phyloP scores from a whole-genome alignment of 2,888 invertebrate genomes.

The Ormyrus labotus region DNA sequence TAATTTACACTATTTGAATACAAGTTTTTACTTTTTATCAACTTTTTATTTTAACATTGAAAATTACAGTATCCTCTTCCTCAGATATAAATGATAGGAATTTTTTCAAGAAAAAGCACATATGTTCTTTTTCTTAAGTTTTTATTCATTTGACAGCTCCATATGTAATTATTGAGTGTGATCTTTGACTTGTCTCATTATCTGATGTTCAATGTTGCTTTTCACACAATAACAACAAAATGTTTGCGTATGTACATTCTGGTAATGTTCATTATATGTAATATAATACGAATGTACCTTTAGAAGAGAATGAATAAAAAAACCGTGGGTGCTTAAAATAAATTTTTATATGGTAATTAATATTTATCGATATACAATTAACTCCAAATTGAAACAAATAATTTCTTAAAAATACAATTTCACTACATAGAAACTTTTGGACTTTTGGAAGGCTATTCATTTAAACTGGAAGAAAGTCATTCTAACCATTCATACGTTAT shows the following conservation, averaged over 20 bases:
- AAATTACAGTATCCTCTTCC: too few relatives aligned
- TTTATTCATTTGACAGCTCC: conserved; percentile 38
- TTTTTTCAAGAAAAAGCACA: conserved; percentile 8
- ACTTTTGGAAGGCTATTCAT: too few relatives aligned
- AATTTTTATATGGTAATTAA: background rate
- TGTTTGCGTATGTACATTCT: conserved; percentile 43
- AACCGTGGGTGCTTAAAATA: conserved; percentile 36
- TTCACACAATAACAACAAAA: conserved; percentile 17
- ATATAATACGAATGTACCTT: conserved; percentile 36
- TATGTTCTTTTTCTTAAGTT: conserved; percentile 7
- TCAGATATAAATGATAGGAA: background rate
- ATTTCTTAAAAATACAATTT: too few relatives aligned
- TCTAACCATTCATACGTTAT: too few relatives aligned
- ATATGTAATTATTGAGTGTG: conserved; percentile 32
- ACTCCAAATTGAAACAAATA: too few relatives aligned
- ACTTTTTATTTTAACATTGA: too few relatives aligned
- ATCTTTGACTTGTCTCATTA: conserved; percentile 21
- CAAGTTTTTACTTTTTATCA: too few relatives aligned
- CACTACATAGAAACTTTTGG: too few relatives aligned
- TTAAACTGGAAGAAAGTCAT: too few relatives aligned
- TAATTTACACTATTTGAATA: too few relatives aligned
- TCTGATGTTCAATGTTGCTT: conserved; percentile 29
- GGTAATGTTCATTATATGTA: conserved; percentile 48
- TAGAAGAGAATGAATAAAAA: conserved; percentile 46
- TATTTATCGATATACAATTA: too few relatives aligned